Evolutionary conservation across 2,888 invertebrate genomes (phyloP), one percentile per base, ranked within the genome.

Genomic region (Trileptium ribeirensis): DNA sequence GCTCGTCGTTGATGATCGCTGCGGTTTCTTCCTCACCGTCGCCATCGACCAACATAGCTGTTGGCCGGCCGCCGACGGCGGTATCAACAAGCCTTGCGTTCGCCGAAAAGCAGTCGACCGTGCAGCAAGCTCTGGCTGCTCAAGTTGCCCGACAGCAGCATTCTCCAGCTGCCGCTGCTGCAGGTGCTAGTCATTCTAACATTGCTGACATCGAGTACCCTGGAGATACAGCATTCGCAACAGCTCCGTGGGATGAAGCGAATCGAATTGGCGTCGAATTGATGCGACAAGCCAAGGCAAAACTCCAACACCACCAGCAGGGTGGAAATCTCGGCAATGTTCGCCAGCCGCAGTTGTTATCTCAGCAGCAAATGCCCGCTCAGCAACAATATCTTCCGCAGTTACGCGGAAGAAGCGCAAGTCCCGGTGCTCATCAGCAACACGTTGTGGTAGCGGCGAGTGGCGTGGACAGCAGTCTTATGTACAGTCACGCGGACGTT

Each of bases 91-190:
- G 39, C 39, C 34, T 15, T 8, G 77, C 31, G 15, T 75, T 75
- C 36, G 34, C n/a, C n/a, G 77, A 75, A 38, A 75, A 75, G 37
- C 77, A 75, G 37, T 36, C 77, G 24, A 36, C 77, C n/a, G 37
- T 75, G 2, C 38, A 38, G 8, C 34, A 24, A 37, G 24, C 36
- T 2, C 77, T 75, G 3, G 31, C 3, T 8, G 70, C 31, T 8
- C 70, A 70, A 70, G 8, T 33, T 8, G 33, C 36, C 33, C 15
- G 70, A 29, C 36, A 15, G 31, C 70, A 70, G 33, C 70, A 70
- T 29, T 36, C 70, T 8, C 70, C 70, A 36, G 19, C 8, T 15
- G 33, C 70, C 8, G 36, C 70, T 31, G 51, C 51, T 51, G 8
- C 51, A 24, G 24, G 8, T 8, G 51, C 51, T 8, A 51, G 24